phyloP scores from a whole-genome alignment of 2,888 invertebrate genomes.

The Trisateles emortualis region DNA sequence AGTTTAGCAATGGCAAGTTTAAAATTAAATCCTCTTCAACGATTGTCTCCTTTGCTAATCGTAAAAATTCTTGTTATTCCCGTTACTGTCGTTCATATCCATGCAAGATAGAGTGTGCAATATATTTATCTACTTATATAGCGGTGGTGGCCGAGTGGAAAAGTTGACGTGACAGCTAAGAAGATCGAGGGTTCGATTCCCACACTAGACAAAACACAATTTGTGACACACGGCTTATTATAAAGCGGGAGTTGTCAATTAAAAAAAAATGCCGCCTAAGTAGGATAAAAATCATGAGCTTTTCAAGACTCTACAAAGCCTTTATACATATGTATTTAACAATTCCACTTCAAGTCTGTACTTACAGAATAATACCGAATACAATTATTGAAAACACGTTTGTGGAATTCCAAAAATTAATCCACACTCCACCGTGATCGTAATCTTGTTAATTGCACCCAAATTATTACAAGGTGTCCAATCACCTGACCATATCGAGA shows the following conservation, averaged over 20 bases:
- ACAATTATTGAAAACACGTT: slow-evolving; percentile 20
- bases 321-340: too few relatives aligned
- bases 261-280: too few relatives aligned
- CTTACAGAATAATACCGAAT: background rate
- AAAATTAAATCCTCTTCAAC: slow-evolving; percentile 68
- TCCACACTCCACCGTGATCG: slow-evolving; percentile 13
- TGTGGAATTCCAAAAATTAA: slow-evolving; percentile 20
- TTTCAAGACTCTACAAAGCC: too few relatives aligned
- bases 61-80: slow-evolving; percentile 70
- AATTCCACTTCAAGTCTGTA: background rate
- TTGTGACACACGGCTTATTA: too few relatives aligned
- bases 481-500: slow-evolving; percentile 35
- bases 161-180: too few relatives aligned
- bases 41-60: slow-evolving; percentile 69
- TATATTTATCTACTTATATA: too few relatives aligned
- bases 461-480: slow-evolving; percentile 38
- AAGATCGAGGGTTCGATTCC: too few relatives aligned
- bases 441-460: slow-evolving; percentile 18
- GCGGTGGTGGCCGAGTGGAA: too few relatives aligned
- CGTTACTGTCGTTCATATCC: slow-evolving; percentile 44
- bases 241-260: too few relatives aligned
- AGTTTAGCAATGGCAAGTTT: slow-evolving; percentile 32
- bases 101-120: too few relatives aligned
- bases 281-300: too few relatives aligned
- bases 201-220: too few relatives aligned